Evolutionary conservation across 2,113 vertebrate genomes (phyloP), one percentile per base, ranked within the genome.

Genomic region (Laticauda laticaudata): DNA sequence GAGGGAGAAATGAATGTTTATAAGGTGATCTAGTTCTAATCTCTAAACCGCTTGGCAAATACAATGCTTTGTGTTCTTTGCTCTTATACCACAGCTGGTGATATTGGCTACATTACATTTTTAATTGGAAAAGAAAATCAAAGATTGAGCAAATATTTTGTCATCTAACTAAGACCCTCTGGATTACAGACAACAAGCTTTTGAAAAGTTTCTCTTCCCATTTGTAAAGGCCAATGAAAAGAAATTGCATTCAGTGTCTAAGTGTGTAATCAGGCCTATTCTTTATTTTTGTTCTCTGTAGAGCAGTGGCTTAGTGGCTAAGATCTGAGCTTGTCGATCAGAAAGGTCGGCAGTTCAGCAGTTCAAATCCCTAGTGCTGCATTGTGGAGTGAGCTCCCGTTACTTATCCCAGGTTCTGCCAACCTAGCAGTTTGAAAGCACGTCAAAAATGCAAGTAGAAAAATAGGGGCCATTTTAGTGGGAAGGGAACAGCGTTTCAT

Each of bases 11-110:
- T 57, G 53, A 56, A 3, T 23, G 4, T 75, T 91, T 95, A 86
- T 0, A 88, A 86, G 91, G 43, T 61, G 87, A 94, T 1, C 5
- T 94, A 75, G 53, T 89, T 15, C 15, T 87, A 93, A 92, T 96
- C 45, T 91, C 26, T 81, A 39, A 91, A 45, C 61, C 92, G 6
- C 59, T 54, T 81, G 21, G 86, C 20, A 88, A 9, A 64, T 85
- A 90, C 53, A 4, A 39, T 59, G 90, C 34, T 57, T 89, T 3
- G 15, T 10, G 20, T 86, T 55, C 51, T 29, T 5, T 0, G 0
- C 53, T 56, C 39, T 48, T n/a, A 56, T 91, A 48, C 45, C 0
- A 3, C 26, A 24, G 20, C 89, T 23, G 26, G 55, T 56, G 26
- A 56, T 53, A 57, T 15, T 4, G 21, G 12, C 24, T 75, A 75